phyloP scores from a whole-genome alignment of 2,797 vertebrate species.

The Bovichtus diacanthus region DNA sequence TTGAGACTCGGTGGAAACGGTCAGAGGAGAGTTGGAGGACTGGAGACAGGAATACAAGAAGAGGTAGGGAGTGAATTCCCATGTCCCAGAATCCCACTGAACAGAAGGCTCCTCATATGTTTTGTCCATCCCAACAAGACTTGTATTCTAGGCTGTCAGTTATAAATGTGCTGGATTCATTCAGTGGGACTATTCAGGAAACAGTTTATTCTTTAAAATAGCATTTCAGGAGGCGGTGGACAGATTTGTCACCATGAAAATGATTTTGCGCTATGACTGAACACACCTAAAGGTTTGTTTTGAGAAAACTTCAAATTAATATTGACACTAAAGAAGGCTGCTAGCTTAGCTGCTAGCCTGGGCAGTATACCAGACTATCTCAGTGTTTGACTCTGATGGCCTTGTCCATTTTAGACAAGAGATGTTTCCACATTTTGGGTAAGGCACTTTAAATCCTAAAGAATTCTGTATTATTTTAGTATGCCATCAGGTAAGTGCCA shows the following conservation, averaged over 20 bases:
- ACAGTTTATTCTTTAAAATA: slow-evolving; percentile 34
- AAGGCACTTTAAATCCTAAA: not conserved
- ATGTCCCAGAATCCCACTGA: slow-evolving; percentile 33
- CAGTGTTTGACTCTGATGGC: not conserved
- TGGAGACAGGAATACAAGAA: slow-evolving; percentile 39
- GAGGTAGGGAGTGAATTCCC: slow-evolving; percentile 35
- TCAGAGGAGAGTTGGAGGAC: slow-evolving; percentile 34
- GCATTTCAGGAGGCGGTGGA: slow-evolving; percentile 17
- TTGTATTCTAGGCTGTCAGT: slow-evolving; percentile 43
- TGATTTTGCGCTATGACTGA: not conserved
- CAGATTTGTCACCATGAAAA: slow-evolving; percentile 2
- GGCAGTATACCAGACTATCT: not conserved
- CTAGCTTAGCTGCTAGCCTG: not conserved
- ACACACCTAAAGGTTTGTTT: not conserved
- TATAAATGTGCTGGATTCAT: slow-evolving; percentile 52
- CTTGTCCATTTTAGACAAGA: not conserved
- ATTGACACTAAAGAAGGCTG: not conserved
- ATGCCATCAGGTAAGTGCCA: not conserved
- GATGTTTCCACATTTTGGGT: slow-evolving; percentile 5
- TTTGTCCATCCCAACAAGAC: slow-evolving; percentile 59
- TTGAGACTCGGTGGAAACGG: slow-evolving; percentile 44
- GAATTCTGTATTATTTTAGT: not conserved
- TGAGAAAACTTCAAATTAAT: not conserved
- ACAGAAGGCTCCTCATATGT: slow-evolving; percentile 53
- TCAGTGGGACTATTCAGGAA: slow-evolving; percentile 26